A percentile compares a stretch with the other conserved stretches of the same genome.
These are phyloP conservation scores for Furcifer pardalis DNA, from an alignment of 2,797 vertebrate genomes.

Conservation along the genomic window DNA sequence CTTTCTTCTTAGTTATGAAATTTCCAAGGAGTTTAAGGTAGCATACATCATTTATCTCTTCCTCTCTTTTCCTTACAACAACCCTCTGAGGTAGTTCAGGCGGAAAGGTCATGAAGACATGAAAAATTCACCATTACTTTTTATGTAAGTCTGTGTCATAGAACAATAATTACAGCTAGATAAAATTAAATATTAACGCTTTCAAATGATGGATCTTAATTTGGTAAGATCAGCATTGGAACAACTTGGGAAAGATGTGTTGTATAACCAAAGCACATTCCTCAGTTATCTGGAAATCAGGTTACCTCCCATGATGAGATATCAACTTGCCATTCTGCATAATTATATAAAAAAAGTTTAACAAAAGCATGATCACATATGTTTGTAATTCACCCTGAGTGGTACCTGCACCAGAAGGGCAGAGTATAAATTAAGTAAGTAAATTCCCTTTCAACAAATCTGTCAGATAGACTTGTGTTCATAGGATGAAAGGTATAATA, in stretches of 20 bases:
- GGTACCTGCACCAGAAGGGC: too few relatives aligned
- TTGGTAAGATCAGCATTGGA: not conserved
- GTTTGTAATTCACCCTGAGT: too few relatives aligned
- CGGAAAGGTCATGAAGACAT: not conserved
- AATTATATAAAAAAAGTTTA: too few relatives aligned
- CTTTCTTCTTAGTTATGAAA: not conserved
- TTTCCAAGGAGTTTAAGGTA: not conserved
- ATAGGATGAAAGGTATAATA: not conserved
- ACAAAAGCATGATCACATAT: too few relatives aligned
- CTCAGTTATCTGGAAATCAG: not conserved
- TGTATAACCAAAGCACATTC: not conserved
- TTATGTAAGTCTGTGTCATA: not conserved
- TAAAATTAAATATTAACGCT: not conserved
- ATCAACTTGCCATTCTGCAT: not conserved
- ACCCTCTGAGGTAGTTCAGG: not conserved
- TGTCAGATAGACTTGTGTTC: not conserved
- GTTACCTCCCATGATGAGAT: not conserved
- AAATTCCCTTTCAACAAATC: too few relatives aligned
- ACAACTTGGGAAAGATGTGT: not conserved
- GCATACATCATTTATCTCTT: not conserved
- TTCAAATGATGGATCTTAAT: not conserved
- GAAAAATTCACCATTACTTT: not conserved
- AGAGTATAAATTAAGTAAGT: too few relatives aligned
- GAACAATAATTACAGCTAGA: not conserved
- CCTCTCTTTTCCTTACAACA: not conserved